Conservation (phyloP, 2,888 invertebrate species). For the Octonoba sinensis region DNA sequence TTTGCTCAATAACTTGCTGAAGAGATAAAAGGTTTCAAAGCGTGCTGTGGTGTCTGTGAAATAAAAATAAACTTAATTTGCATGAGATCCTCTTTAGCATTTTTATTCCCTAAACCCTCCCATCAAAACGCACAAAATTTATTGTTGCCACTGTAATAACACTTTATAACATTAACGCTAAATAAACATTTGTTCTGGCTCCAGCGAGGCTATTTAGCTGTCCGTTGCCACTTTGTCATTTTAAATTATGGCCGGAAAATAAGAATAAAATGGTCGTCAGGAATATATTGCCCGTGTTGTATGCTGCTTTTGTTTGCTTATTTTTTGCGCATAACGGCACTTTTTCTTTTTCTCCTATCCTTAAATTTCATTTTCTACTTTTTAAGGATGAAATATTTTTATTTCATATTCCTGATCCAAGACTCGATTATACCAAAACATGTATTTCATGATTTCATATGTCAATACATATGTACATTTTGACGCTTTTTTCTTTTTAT, state of each 20-base stretch:
- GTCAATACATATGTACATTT: too few species aligned
- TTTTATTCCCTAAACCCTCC: slow-evolving; percentile 27
- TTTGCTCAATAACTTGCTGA: too few species aligned
- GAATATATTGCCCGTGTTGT: slow-evolving; percentile 16
- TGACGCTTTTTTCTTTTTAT: too few species aligned
- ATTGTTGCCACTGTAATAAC: slow-evolving; percentile 46
- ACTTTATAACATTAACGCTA: slow-evolving; percentile 56
- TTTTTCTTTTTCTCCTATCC: too few species aligned
- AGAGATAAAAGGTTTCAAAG: too few species aligned
- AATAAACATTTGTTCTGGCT: slow-evolving; percentile 53
- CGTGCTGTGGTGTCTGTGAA: background rate
- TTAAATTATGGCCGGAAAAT: slow-evolving; percentile 31
- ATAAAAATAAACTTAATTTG: slow-evolving; percentile 32
- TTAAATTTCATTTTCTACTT: too few species aligned
- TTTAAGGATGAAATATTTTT: too few species aligned
- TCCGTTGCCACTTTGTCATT: slow-evolving; percentile 51
- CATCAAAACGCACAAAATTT: slow-evolving; percentile 20
- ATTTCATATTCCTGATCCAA: too few species aligned
- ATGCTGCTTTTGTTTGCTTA: too few species aligned
- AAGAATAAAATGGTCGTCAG: slow-evolving; percentile 32
- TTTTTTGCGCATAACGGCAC: background rate
- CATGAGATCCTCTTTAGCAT: slow-evolving; percentile 37
- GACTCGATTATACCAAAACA: too few species aligned
- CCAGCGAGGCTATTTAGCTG: slow-evolving; percentile 35
- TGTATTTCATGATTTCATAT: too few species aligned